phyloP scores from a whole-genome alignment of 2,888 invertebrate genomes.

The Pristionchus arcanus region DNA sequence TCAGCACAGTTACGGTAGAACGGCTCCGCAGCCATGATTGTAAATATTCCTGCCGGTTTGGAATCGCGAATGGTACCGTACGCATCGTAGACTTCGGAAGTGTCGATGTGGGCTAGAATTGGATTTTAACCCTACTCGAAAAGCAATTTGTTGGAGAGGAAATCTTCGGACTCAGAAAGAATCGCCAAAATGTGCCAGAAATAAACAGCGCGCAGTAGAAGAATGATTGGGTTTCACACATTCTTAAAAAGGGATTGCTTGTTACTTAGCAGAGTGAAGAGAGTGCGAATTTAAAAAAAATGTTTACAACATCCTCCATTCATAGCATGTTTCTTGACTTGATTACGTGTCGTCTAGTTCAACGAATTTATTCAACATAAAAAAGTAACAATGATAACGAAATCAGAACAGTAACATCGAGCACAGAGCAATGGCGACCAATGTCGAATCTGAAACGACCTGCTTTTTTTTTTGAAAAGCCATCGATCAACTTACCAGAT shows the following conservation, averaged over 20 bases:
- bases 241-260: neutral
- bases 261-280: neutral
- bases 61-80: neutral
- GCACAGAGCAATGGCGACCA: neutral
- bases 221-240: neutral
- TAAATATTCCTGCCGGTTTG: neutral
- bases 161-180: too few species aligned
- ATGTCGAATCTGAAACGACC: neutral
- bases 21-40: neutral
- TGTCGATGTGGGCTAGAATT: slow-evolving; percentile 2
- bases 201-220: too few species aligned
- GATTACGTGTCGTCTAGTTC: too few species aligned
- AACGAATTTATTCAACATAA: neutral
- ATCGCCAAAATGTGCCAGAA: too few species aligned
- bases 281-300: too few species aligned
- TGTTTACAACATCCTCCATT: neutral
- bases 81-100: slow-evolving; percentile 21
- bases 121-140: neutral
- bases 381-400: neutral
- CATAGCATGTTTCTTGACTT: neutral
- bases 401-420: neutral
- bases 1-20: neutral
- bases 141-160: neutral
- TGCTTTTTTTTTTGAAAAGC: too few species aligned
- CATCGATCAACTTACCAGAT: neutral